These are phyloP conservation scores for Drosophila algonquin DNA, from an alignment of 2,888 invertebrate species.

Conservation along the genomic window DNA sequence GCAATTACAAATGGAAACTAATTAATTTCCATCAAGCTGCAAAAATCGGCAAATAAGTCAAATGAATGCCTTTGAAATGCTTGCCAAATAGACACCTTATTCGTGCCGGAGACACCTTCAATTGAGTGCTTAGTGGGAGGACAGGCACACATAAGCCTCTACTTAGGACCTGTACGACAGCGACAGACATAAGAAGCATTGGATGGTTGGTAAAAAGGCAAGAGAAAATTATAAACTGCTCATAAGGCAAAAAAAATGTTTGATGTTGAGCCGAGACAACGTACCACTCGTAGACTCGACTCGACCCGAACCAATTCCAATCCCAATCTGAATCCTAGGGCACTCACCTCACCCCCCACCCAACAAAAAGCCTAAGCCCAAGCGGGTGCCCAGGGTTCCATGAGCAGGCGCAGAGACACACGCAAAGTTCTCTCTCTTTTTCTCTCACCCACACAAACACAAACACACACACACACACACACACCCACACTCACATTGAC, in stretches of 20 bases:
- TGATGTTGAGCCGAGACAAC: constrained; percentile 62
- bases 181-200: constrained; percentile 20
- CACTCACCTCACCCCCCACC: neutral
- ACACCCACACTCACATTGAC: neutral
- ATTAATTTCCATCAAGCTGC: constrained; percentile 24
- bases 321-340: constrained; percentile 6
- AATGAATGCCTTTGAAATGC: constrained; percentile 36
- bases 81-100: constrained; percentile 45
- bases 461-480: too few species aligned
- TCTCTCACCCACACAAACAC: neutral
- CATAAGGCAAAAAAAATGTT: constrained; percentile 51
- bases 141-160: constrained; percentile 33
- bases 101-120: constrained; percentile 28
- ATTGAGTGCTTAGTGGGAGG: constrained; percentile 28
- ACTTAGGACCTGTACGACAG: constrained; percentile 19
- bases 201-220: constrained; percentile 16
- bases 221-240: constrained; percentile 63
- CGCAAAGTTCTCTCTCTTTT: constrained; percentile 10
- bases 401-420: constrained; percentile 63
- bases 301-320: constrained; percentile 45
- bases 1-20: constrained; percentile 29
- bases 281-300: constrained; percentile 31
- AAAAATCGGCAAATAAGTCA: constrained; percentile 19
- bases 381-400: constrained; percentile 42
- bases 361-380: neutral